A percentile compares a stretch with the other conserved stretches of the same genome.
Evolutionary conservation across 2,113 vertebrate genomes (phyloP).

Genomic region (Chiloscyllium plagiosum): DNA sequence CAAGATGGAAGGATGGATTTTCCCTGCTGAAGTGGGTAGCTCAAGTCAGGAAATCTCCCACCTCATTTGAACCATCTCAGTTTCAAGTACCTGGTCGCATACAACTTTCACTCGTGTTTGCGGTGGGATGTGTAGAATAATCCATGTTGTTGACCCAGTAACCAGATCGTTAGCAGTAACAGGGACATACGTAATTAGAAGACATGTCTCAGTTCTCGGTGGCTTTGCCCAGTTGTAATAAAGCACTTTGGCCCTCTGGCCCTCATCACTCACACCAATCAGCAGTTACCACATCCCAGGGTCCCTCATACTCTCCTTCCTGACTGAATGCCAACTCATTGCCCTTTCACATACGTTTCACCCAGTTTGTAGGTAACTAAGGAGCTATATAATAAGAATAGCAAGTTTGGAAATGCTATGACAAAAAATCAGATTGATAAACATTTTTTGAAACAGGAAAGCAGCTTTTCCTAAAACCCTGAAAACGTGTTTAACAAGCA

Average conservation of each 20-base stretch:
- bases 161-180: not conserved
- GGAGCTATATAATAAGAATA: not conserved
- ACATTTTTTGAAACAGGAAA: not conserved
- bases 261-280: not conserved
- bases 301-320: not conserved
- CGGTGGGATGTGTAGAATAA: not conserved
- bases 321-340: not conserved
- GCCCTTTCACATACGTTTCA: not conserved
- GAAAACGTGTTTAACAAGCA: not conserved
- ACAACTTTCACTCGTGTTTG: not conserved
- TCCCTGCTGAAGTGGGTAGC: not conserved
- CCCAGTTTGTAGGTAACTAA: not conserved
- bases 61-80: too few species aligned
- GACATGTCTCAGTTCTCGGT: not conserved
- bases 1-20: not conserved
- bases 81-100: not conserved
- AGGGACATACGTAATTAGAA: not conserved
- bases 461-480: not conserved
- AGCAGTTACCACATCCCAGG: not conserved
- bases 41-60: not conserved
- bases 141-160: not conserved
- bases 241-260: not conserved
- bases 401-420: not conserved
- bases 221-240: not conserved
- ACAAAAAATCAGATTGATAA: not conserved